Base-by-base conservation (phyloP, 2,797 vertebrate species). In the Chloroceryle inda region DNA sequence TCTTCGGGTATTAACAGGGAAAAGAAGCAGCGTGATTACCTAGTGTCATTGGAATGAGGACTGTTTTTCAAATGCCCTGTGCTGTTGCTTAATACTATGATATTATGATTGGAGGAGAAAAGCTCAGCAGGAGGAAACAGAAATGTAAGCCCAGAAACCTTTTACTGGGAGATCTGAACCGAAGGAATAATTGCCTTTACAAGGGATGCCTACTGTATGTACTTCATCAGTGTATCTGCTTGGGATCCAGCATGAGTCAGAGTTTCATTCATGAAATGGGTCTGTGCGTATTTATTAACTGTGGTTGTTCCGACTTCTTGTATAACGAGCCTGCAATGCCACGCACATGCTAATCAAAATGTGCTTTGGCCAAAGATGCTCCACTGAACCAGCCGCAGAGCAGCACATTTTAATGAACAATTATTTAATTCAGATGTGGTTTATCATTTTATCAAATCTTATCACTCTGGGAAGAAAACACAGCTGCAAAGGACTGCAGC, bases 61-160 rank as follows among this genome's bases (percentile, higher is more conserved):
- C 40, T 67, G 49, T 42, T 94, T 87, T 73, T 61, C 74, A 92
- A 72, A 68, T 13, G 35, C 59, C 58, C 68, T 13, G 59, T 44
- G 73, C 55, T 90, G 66, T 67, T 7, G 1, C 18, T 66, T 81
- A 90, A 80, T 33, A 22, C 49, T 64, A 27, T 16, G 56, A 74
- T 81, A 86, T 33, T 69, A 59, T 53, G 81, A 77, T 44, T 58
- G 80, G 58, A 88, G 52, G n/a, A 79, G 58, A 94, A 92, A 89
- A 79, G 82, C 74, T 76, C 88, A 88, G 74, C 61, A 87, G 81
- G 71, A 75, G 9, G 24, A 92, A 84, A 73, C 9, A 22, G 49
- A 83, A 92, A 87, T 17, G 11, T 59, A 94, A 92, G 52, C 61
- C 61, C 68, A 87, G 49, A 15, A 86, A 59, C 40, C 13, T 72